Evolutionary conservation across 1,140 invertebrate species (phyloP).

Genomic region (Frieseomelitta varia): DNA sequence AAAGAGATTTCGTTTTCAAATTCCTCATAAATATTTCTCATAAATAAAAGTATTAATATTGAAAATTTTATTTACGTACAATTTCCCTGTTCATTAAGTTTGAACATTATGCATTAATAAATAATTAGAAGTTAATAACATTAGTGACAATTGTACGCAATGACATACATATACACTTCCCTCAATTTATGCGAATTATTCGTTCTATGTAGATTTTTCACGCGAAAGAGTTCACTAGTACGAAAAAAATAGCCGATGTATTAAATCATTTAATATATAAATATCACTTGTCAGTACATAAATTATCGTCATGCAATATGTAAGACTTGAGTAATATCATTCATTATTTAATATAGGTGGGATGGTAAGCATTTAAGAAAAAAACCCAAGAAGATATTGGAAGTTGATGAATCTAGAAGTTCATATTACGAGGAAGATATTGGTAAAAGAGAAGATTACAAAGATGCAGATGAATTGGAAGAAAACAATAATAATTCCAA

Average conservation of each 20-base stretch:
- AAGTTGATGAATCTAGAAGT: not conserved
- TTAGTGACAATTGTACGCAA: no score
- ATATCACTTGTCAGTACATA: no score
- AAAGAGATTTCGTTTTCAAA: not conserved
- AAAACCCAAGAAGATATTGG: not conserved
- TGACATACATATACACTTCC: no score
- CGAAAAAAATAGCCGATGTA: no score
- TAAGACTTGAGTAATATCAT: no score
- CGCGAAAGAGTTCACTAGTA: no score
- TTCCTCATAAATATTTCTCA: not conserved
- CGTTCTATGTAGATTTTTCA: no score
- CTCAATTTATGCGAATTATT: no score
- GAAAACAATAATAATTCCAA: not conserved
- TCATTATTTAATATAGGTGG: slow-evolving; percentile 34
- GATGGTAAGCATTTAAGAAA: slow-evolving; percentile 46
- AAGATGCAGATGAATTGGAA: not conserved
- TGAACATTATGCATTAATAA: no score
- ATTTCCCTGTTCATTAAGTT: not conserved
- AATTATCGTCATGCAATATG: no score
- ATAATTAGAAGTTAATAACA: no score
- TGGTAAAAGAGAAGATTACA: not conserved
- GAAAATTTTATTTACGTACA: not conserved
- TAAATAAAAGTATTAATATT: not conserved
- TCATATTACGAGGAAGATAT: not conserved
- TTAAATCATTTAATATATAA: no score